These are phyloP conservation scores for Melanerpes aurifrons DNA, from an alignment of 2,113 vertebrate species.

Conservation along the genomic window DNA sequence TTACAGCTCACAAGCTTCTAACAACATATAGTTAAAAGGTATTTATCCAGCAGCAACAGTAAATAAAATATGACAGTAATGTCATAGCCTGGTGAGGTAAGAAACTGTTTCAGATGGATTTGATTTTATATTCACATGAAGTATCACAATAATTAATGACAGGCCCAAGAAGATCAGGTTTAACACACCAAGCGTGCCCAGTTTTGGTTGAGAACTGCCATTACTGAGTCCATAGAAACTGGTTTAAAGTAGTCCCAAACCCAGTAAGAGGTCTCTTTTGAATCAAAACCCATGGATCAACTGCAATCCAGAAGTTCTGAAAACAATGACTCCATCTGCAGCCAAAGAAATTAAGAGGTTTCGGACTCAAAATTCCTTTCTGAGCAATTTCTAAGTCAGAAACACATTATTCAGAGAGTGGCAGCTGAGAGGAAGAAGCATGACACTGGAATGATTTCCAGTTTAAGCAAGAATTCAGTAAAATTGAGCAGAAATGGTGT, in stretches of 20 bases:
- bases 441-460: conserved; percentile 13
- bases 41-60: background rate
- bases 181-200: background rate
- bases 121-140: background rate
- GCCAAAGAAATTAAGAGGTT: conserved; percentile 47
- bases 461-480: conserved; percentile 7
- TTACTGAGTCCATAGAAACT: background rate
- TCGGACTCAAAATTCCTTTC: background rate
- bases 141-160: background rate
- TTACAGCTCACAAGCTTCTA: background rate
- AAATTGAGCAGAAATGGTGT: background rate
- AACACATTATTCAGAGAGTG: background rate
- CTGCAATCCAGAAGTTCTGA: conserved; percentile 4
- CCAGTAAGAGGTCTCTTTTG: background rate
- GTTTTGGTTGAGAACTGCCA: background rate
- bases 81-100: background rate
- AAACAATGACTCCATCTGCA: conserved; percentile 45
- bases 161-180: background rate
- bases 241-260: conserved; percentile 32
- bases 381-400: background rate
- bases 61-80: background rate
- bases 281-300: background rate
- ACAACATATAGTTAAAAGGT: accelerated
- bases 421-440: background rate
- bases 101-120: background rate